Evolutionary conservation across 2,113 vertebrate genomes (phyloP), one percentile per base, ranked within the genome.

Genomic region (Coturnix japonica): DNA sequence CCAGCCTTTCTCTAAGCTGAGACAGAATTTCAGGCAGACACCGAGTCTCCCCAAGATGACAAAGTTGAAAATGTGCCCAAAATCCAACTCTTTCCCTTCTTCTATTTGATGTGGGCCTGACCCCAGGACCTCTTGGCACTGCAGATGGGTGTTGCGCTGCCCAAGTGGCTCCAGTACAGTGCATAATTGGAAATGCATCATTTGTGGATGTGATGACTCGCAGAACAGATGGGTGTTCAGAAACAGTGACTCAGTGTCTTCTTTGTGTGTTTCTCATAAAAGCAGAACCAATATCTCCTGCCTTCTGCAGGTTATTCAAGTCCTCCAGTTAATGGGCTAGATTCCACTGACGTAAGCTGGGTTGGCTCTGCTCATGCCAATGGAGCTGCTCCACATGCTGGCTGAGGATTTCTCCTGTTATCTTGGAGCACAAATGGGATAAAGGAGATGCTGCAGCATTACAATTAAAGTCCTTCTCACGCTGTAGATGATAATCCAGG

Each of bases 171-270:
- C 56, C 4, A 3, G 72, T 25, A 23, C 85, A 89, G 67, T 19
- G 12, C 60, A 93, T 71, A 83, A 78, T 44, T 77, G 92, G 71
- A 93, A 96, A 92, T 46, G 54, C 33, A 46, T 59, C 88, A 74
- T 92, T 90, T 87, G 81, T 89, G 90, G 81, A 44, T 77, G 84
- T 74, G 93, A 91, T 28, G 81, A 95, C 91, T 94, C 87, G 76
- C 80, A 83, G 92, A 86, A 63, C 61, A 71, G 43, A 28, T 85
- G 35, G 39, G 20, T 30, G 64, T 90, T 91, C 70, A 49, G 80
- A 92, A 93, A 78, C 7, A 22, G 53, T 23, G 47, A 71, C 64
- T 85, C 41, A n/a, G 63, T 51, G 74, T 12, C 72, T 92, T 73
- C 56, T 53, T 64, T 64, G 5, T 8, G 26, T 74, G 47, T 20